These are phyloP conservation scores for Spongilla lacustris DNA, from an alignment of 37 sponge, comb jelly and placozoan genomes.

Conservation along the genomic window DNA sequence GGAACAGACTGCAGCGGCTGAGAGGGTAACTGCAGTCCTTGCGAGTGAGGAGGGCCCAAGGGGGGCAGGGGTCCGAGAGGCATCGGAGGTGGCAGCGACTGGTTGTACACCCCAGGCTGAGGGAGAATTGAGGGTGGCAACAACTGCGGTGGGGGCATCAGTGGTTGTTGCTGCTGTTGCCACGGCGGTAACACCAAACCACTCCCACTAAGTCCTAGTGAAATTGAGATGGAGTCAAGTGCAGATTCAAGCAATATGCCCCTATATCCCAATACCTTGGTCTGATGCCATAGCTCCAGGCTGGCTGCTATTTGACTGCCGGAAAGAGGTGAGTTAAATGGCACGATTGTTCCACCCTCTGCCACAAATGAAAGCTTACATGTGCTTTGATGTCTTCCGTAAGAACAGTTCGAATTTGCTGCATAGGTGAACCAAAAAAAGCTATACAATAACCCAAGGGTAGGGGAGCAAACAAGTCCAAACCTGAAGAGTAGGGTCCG, in stretches of 20 bases:
- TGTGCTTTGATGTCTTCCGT: slow-evolving; percentile 5
- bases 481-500: slow-evolving; percentile 47
- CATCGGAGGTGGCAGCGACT: not conserved
- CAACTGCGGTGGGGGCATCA: not conserved
- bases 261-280: not conserved
- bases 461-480: not conserved
- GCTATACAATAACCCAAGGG: not conserved
- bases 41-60: not conserved
- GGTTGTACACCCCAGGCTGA: not conserved
- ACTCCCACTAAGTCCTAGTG: not conserved
- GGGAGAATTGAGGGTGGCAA: not conserved
- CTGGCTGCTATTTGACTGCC: not conserved
- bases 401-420: slow-evolving; percentile 51
- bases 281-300: not conserved
- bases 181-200: not conserved
- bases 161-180: not conserved
- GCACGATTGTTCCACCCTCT: not conserved
- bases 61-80: not conserved
- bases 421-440: not conserved
- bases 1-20: not conserved
- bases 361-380: not conserved
- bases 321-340: not conserved
- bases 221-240: not conserved
- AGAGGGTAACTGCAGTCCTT: not conserved
- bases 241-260: not conserved